Conservation (phyloP, 2,888 invertebrate genomes). For the Mimumesa dahlbomi region DNA sequence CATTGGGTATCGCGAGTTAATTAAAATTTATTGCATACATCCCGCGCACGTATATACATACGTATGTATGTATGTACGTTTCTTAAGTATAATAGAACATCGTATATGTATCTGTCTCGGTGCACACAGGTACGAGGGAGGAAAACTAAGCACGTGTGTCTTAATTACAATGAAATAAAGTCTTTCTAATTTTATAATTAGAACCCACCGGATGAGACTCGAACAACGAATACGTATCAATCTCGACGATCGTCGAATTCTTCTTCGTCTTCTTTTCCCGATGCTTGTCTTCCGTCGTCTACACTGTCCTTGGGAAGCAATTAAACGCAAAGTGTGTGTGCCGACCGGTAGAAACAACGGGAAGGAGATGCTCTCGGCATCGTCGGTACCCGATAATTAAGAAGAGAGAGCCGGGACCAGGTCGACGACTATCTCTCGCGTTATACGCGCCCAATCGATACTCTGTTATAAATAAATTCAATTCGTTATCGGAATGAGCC, state of each 20-base stretch:
- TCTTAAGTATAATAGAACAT: constrained; percentile 26
- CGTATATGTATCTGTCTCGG: too few relatives aligned
- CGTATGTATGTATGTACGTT: too few relatives aligned
- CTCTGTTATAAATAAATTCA: constrained; percentile 51
- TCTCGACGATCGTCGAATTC: not conserved
- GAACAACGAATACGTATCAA: not conserved
- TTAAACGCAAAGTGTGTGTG: constrained; percentile 45
- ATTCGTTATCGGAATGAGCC: constrained; percentile 55
- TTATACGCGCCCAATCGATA: constrained; percentile 15
- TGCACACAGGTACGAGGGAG: not conserved
- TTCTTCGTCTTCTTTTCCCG: not conserved
- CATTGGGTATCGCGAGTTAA: constrained; percentile 28
- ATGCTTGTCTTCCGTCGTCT: constrained; percentile 20
- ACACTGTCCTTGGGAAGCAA: constrained; percentile 44
- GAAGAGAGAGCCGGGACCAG: constrained; percentile 51
- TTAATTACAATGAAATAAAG: constrained; percentile 22
- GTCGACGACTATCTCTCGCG: constrained; percentile 15
- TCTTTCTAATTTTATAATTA: constrained; percentile 15
- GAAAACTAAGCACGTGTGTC: constrained; percentile 1
- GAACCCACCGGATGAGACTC: not conserved
- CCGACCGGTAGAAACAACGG: constrained; percentile 12
- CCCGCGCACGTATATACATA: constrained; percentile 17
- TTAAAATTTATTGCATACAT: constrained; percentile 45
- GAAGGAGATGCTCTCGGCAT: constrained; percentile 24
- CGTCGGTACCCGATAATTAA: constrained; percentile 50